Base-by-base conservation (phyloP, 1,140 invertebrate genomes). In the honey bee (Apis mellifera) region DNA sequence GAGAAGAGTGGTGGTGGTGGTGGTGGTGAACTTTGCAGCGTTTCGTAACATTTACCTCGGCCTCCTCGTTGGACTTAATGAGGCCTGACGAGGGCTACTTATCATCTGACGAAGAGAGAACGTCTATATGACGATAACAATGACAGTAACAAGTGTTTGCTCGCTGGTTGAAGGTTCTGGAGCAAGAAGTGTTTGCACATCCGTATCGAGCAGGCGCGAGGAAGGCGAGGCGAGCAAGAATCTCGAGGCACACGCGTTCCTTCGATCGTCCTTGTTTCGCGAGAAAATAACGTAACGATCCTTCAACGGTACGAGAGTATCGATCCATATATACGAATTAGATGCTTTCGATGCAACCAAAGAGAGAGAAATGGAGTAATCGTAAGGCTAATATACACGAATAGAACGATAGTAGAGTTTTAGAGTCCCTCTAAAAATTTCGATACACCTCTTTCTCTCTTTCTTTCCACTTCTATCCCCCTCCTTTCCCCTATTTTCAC, bases 231-330 rank as follows among this genome's bases (percentile, higher is more conserved):
- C 60, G 21, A 78, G 75, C 60, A 21, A 78, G 75, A 78, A 50
- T 48, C 55, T 74, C 77, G 59, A 73, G 72, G 73, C 15, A 76
- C 72, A 54, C 60, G 50, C 74, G 42, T 52, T 42, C 9, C 55
- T 78, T 84, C 83, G 75, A 88, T 87, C 78, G 82, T 76, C 80
- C 50, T 86, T 86, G 23, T 83, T 71, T 79, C 74, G 17, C 48
- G 55, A 64, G 59, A 54, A 76, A 78, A 68, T 62, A 26, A 57
- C 73, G 48, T 68, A 82, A 84, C 72, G 57, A 60, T 26, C 13
- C n/a, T 64, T 60, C 50, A 48, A 75, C 1, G 11, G 59, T 32
- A 32, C 12, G n/a, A 75, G 15, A 48, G 15, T 71, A 81, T 81
- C 23, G 81, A 84, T 81, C 19, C 64, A 11, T 9, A 21, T 9